Evolutionary conservation across 2,797 vertebrate genomes (phyloP).

Genomic region (Propithecus perrieri): DNA sequence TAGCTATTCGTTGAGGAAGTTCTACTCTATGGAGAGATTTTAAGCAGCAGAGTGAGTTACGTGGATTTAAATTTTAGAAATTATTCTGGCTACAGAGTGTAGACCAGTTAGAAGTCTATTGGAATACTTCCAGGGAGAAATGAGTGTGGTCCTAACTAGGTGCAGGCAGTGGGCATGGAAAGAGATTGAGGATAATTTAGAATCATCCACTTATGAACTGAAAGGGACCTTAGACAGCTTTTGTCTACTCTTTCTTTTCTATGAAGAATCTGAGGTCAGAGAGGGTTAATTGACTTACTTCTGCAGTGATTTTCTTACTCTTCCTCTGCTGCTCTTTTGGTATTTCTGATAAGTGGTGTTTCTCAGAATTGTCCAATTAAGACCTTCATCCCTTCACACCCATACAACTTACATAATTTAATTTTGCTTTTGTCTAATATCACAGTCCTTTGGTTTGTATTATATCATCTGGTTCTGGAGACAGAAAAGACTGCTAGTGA

Average conservation of each 20-base stretch:
- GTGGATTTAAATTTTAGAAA: not conserved
- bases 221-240: not conserved
- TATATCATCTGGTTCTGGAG: not conserved
- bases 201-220: not conserved
- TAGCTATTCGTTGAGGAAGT: not conserved
- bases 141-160: not conserved
- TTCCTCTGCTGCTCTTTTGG: not conserved
- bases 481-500: constrained; percentile 30
- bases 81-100: not conserved
- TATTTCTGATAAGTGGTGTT: not conserved
- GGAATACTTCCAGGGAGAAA: not conserved
- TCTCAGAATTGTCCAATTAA: constrained; percentile 39
- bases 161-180: not conserved
- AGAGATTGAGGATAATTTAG: not conserved
- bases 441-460: not conserved
- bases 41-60: not conserved
- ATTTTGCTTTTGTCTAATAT: constrained; percentile 13
- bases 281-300: constrained; percentile 13
- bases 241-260: not conserved
- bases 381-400: not conserved
- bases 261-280: constrained; percentile 2
- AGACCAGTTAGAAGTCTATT: not conserved
- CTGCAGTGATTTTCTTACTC: not conserved
- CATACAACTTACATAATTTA: constrained; percentile 27
- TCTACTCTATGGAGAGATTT: not conserved